Percentiles rank a stretch among this genome's conserved stretches.
Conservation (phyloP, 2,113 vertebrate genomes). For the Pseudorasbora parva region DNA sequence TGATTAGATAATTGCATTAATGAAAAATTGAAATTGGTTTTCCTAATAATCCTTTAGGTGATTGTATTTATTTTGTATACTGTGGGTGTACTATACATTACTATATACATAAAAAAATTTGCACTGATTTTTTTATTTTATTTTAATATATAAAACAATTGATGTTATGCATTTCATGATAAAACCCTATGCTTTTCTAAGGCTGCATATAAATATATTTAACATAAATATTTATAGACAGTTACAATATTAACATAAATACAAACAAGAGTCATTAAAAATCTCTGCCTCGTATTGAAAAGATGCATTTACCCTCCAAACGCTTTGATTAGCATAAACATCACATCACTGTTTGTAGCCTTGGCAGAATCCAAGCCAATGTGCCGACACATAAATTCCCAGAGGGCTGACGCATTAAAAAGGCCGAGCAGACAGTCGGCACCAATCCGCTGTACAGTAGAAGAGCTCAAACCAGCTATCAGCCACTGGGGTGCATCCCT, state of each 20-base stretch:
- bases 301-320: slow-evolving; percentile 11
- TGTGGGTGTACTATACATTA: too few species aligned
- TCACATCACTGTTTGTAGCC: slow-evolving; percentile 7
- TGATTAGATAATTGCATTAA: too few species aligned
- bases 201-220: background rate
- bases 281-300: background rate
- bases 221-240: background rate
- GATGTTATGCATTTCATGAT: background rate
- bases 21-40: too few species aligned
- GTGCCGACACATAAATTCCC: slow-evolving; percentile 17
- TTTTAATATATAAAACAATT: background rate
- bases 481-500: slow-evolving; percentile 36
- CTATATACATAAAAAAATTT: background rate
- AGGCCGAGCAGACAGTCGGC: background rate
- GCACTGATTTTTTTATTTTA: background rate
- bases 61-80: too few species aligned
- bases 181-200: background rate
- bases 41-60: too few species aligned
- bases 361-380: background rate
- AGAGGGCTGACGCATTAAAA: slow-evolving; percentile 26
- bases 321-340: slow-evolving; percentile 15
- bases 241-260: background rate
- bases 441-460: background rate
- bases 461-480: slow-evolving; percentile 21
- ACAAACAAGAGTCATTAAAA: background rate